These are phyloP conservation scores for Drosophila borealis DNA, from an alignment of 2,888 invertebrate genomes.

Conservation along the genomic window DNA sequence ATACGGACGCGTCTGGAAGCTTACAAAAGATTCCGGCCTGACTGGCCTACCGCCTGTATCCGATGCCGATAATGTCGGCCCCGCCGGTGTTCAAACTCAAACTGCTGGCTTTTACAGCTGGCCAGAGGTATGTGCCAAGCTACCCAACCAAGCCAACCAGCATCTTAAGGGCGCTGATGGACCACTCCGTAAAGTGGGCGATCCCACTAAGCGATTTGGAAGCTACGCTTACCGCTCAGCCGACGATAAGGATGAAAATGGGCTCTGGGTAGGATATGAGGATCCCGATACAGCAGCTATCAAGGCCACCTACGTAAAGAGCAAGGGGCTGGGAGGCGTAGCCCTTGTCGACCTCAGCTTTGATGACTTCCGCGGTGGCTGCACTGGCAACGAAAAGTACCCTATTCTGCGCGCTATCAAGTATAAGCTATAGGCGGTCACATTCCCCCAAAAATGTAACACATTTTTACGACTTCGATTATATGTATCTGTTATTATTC, in stretches of 20 bases:
- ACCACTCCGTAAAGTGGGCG: constrained; percentile 90
- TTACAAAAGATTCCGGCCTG: constrained; percentile 90
- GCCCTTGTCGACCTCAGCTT: constrained; percentile 90
- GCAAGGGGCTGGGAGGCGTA: constrained; percentile 91
- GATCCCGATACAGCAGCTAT: constrained; percentile 93
- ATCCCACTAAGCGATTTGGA: constrained; percentile 93
- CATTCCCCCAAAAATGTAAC: constrained; percentile 1
- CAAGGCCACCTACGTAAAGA: constrained; percentile 90
- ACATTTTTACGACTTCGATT: background rate
- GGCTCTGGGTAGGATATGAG: constrained; percentile 93
- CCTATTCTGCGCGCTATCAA: constrained; percentile 92
- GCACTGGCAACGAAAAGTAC: constrained; percentile 91
- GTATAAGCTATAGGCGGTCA: constrained; percentile 85
- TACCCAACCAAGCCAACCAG: constrained; percentile 86
- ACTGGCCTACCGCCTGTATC: constrained; percentile 92
- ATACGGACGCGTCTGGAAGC: constrained; percentile 91
- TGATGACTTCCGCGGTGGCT: constrained; percentile 93
- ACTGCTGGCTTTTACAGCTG: constrained; percentile 90
- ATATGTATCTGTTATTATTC: constrained; percentile 13
- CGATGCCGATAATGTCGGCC: constrained; percentile 89
- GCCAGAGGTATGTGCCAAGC: constrained; percentile 91
- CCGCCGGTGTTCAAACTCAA: constrained; percentile 90
- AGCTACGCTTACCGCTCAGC: constrained; percentile 91
- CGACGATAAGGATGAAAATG: constrained; percentile 88
- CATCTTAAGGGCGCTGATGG: constrained; percentile 88